Conservation (phyloP, 2,797 vertebrate genomes). For the Tiaroga cobitis region DNA sequence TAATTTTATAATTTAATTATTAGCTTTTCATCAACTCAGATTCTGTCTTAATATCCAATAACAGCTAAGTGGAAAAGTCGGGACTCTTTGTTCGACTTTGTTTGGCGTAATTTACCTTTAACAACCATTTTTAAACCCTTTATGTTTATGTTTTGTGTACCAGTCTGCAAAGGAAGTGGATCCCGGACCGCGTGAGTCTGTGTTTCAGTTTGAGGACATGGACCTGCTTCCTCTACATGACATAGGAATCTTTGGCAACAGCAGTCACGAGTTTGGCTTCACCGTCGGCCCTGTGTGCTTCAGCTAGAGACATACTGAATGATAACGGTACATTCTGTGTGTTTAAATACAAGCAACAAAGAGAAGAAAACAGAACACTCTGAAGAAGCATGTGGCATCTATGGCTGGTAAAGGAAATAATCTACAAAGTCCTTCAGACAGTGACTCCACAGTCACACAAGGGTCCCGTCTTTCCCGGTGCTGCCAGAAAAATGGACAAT, state of each 20-base stretch:
- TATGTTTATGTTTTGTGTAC: slow-evolving; percentile 45
- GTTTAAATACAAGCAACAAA: slow-evolving; percentile 44
- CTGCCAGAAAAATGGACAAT: slow-evolving; percentile 39
- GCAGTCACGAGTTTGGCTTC: slow-evolving; percentile 82
- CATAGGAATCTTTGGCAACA: slow-evolving; percentile 78
- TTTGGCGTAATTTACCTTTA: background rate
- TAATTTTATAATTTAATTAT: too few relatives aligned
- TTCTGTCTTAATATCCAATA: background rate
- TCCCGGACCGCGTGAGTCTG: slow-evolving; percentile 75
- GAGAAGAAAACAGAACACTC: slow-evolving; percentile 47
- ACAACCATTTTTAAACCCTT: background rate
- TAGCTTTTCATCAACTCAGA: too few relatives aligned
- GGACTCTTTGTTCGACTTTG: background rate
- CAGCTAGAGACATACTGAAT: slow-evolving; percentile 74
- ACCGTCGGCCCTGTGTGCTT: slow-evolving; percentile 87
- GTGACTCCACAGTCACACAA: slow-evolving; percentile 54
- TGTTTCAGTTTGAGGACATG: slow-evolving; percentile 86
- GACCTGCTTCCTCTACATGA: slow-evolving; percentile 87
- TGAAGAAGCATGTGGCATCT: slow-evolving; percentile 56
- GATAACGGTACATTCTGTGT: background rate
- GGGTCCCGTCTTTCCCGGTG: slow-evolving; percentile 48
- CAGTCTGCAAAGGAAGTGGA: slow-evolving; percentile 74
- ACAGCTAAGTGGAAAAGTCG: background rate
- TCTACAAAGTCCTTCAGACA: slow-evolving; percentile 57
- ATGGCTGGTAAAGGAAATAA: slow-evolving; percentile 38